These are phyloP conservation scores for Eupithecia tripunctaria DNA, from an alignment of 2,888 invertebrate genomes.

Conservation along the genomic window DNA sequence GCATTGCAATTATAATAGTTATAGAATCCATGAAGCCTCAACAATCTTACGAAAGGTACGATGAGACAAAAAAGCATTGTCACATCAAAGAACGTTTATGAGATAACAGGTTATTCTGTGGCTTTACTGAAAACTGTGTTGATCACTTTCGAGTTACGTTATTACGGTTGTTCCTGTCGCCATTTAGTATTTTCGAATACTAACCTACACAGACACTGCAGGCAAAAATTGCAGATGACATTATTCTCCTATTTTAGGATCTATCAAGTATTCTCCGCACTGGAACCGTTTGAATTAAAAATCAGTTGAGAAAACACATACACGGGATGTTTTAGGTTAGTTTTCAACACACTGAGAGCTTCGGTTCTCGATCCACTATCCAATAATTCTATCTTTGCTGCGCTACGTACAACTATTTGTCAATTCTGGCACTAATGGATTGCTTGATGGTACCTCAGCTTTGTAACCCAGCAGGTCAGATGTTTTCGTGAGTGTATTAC, in stretches of 20 bases:
- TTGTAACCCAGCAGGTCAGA: neutral
- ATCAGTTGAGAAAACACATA: slow-evolving; percentile 36
- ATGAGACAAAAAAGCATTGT: no score
- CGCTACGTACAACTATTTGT: neutral
- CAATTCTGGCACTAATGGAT: neutral
- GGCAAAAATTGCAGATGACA: neutral
- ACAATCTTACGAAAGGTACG: no score
- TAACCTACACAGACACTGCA: neutral
- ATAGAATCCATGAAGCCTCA: no score
- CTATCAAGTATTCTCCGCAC: slow-evolving; percentile 25
- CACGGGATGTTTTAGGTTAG: neutral
- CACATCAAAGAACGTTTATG: no score
- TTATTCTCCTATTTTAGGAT: slow-evolving; percentile 27
- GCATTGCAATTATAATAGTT: no score
- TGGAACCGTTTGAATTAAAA: slow-evolving; percentile 43
- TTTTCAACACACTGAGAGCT: neutral
- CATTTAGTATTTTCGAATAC: neutral
- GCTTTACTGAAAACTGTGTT: neutral
- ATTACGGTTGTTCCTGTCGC: neutral
- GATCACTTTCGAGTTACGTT: neutral
- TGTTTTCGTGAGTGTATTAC: neutral
- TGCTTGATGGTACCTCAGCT: neutral
- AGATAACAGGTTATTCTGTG: no score
- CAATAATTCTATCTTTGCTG: neutral
- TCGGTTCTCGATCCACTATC: neutral